phyloP scores from a whole-genome alignment of 2,113 vertebrate genomes.

The Cygnus buccinator region DNA sequence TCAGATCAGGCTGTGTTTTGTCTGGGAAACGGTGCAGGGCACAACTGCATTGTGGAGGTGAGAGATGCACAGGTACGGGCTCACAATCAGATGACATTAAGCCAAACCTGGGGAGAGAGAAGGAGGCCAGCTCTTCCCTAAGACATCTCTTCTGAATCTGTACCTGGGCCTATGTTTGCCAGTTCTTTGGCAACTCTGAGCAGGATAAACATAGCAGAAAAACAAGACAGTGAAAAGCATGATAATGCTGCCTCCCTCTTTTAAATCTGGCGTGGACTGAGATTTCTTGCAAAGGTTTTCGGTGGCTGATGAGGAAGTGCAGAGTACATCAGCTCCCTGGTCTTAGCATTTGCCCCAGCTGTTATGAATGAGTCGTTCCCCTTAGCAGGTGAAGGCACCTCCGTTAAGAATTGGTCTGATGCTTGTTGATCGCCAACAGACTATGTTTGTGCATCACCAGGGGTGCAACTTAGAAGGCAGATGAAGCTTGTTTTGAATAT shows the following conservation, averaged over 20 bases:
- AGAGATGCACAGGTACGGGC: not conserved
- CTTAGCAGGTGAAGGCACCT: not conserved
- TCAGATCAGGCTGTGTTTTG: not conserved
- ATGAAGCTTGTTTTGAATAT: not conserved
- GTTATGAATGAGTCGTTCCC: not conserved
- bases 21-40: not conserved
- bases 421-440: not conserved
- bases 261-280: not conserved
- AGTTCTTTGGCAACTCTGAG: not conserved
- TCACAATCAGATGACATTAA: not conserved
- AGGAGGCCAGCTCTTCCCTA: not conserved
- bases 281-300: not conserved
- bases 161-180: not conserved
- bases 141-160: not conserved
- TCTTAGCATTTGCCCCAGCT: not conserved
- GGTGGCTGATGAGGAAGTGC: not conserved
- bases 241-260: not conserved
- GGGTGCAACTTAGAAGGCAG: not conserved
- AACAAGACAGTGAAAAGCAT: not conserved
- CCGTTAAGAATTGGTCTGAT: not conserved
- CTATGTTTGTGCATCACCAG: not conserved
- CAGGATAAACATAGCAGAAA: not conserved
- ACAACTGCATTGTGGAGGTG: not conserved
- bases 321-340: not conserved
- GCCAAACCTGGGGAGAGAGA: not conserved